Evolutionary conservation across 2,888 invertebrate genomes (phyloP).

Genomic region (Thymelicus sylvestris): DNA sequence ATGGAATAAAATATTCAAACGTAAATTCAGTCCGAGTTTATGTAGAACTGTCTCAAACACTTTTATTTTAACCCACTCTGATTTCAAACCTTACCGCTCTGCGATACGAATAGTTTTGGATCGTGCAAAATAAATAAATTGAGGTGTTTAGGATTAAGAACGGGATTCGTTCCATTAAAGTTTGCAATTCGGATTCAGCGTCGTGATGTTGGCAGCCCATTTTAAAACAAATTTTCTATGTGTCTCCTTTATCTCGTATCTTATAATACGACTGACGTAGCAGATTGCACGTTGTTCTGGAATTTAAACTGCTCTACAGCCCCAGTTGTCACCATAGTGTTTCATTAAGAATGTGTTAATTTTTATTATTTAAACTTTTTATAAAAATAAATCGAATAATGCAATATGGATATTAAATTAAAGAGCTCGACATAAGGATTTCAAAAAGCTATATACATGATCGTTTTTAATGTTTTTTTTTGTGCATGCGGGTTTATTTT

Average conservation of each 20-base stretch:
- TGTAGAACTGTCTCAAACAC: conserved; percentile 34
- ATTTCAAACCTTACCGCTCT: conserved; percentile 17
- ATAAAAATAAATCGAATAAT: too few relatives aligned
- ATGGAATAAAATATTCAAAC: conserved; percentile 36
- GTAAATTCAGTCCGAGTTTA: conserved; percentile 34
- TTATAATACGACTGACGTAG: conserved; percentile 13
- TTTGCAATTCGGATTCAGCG: conserved; percentile 34
- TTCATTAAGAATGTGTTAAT: too few relatives aligned
- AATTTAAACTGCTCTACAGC: background rate
- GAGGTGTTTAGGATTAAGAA: conserved; percentile 38
- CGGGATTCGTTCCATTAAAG: conserved; percentile 37
- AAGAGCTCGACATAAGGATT: too few relatives aligned
- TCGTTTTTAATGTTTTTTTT: too few relatives aligned
- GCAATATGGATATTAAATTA: too few relatives aligned
- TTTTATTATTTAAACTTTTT: too few relatives aligned
- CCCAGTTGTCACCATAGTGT: too few relatives aligned
- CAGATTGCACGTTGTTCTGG: conserved; percentile 4
- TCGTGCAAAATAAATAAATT: conserved; percentile 15
- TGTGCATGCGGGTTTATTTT: too few relatives aligned
- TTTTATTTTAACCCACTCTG: conserved; percentile 7
- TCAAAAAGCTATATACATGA: too few relatives aligned
- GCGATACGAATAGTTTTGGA: conserved; percentile 22
- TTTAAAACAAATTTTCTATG: conserved; percentile 35
- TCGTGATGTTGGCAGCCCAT: conserved; percentile 36
- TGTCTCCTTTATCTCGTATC: conserved; percentile 25